phyloP scores from a whole-genome alignment of 64 coral and sea anemone genomes.

The Stichodactyla helianthus region DNA sequence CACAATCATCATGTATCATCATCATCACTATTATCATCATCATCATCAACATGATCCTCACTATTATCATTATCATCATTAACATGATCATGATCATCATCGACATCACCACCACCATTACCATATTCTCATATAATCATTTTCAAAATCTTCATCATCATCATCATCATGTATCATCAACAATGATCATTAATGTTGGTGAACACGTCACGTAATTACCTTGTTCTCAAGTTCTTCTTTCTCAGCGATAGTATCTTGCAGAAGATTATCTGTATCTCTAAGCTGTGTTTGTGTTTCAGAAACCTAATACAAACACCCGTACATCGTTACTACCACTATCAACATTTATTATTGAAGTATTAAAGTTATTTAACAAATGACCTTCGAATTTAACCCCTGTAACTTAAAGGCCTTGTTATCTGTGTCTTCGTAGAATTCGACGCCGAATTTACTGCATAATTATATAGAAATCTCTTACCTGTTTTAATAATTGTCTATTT shows the following conservation, averaged over 20 bases:
- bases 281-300: constrained; percentile 39
- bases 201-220: background rate
- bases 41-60: background rate
- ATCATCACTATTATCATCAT: background rate
- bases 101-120: no score
- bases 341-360: no score
- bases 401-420: background rate
- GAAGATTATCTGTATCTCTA: constrained; percentile 32
- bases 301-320: constrained; percentile 25
- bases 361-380: background rate
- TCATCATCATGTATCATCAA: no score
- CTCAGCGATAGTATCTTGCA: constrained; percentile 42
- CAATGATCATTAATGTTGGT: no score
- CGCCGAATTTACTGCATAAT: background rate
- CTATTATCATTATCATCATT: background rate
- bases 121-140: no score
- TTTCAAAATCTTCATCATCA: no score
- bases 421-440: background rate
- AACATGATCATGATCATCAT: no score
- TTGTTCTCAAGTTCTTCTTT: constrained; percentile 53
- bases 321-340: no score
- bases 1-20: background rate
- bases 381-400: background rate
- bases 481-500: constrained; percentile 72
- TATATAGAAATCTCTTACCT: constrained; percentile 36